Conservation (phyloP, 2,113 vertebrate genomes). For the Petaurus breviceps region DNA sequence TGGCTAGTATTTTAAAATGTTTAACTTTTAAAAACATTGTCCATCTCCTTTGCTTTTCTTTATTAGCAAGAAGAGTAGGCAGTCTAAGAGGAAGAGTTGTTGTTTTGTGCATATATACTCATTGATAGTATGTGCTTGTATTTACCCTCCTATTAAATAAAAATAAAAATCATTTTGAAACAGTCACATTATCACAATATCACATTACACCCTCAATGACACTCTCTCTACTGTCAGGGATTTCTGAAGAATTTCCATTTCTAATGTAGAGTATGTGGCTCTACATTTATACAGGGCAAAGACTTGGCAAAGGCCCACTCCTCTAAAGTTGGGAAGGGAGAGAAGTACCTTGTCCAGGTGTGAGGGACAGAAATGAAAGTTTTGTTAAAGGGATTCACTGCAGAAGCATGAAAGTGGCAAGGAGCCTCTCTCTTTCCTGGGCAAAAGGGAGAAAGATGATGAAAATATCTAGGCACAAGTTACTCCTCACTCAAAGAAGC, state of each 20-base stretch:
- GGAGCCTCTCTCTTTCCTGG: not conserved
- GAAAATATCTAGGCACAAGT: not conserved
- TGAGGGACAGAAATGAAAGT: not conserved
- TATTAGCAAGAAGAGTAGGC: not conserved
- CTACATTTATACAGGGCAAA: not conserved
- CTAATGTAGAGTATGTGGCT: not conserved
- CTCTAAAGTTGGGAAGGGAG: not conserved
- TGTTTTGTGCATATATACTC: not conserved
- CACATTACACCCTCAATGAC: not conserved
- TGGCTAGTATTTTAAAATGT: not conserved
- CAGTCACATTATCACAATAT: not conserved
- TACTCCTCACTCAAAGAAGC: not conserved
- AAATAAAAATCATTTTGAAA: not conserved
- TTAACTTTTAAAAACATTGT: not conserved
- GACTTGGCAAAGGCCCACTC: not conserved
- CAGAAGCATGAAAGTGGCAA: not conserved
- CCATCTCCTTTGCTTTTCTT: not conserved
- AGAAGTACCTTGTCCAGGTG: not conserved
- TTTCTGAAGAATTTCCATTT: not conserved
- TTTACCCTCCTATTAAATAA: not conserved
- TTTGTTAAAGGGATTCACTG: not conserved
- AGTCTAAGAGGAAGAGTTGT: not conserved
- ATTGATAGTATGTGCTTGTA: not conserved
- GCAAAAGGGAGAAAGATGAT: not conserved
- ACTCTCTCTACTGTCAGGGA: not conserved